Evolutionary conservation across 2,113 vertebrate genomes (phyloP), one percentile per base, ranked within the genome.

Genomic region (Chaetorhynchus papuensis): DNA sequence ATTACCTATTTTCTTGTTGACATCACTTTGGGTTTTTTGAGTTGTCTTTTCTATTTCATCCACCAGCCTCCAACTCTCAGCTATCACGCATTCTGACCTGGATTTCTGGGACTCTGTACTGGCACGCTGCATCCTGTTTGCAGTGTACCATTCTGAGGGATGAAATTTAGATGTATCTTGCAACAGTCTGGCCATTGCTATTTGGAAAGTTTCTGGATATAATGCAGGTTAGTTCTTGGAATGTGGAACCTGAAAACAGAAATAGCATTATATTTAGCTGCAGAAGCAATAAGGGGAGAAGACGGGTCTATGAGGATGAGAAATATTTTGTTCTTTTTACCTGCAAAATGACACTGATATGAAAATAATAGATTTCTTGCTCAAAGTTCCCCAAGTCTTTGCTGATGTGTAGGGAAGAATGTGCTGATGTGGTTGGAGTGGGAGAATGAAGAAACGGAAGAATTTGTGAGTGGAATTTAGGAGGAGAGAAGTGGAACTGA

Each of bases 1-100:
- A 80, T 97, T 97, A 99, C 99, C 98, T 45, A 99, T 97, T 79
- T 96, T 98, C 93, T 98, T 98, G 92, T 97, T 98, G 87, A 98
- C 98, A 37, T 99, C 98, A 6, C 97, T 98, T 77, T 98, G 99
- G 66, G 98, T 98, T 90, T 95, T 98, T 91, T 89, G 98, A n/a
- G 98, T 98, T 21, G 96, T 93, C 94, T 98, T 98, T 83, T 98
- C 98, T 35, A 97, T 97, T 77, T 99, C 98, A 18, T 98, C 95
- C 59, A 99, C 97, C 79, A 99, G 97, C 88, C 98, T 97, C 90
- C 71, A 97, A 60, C 98, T 99, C 91, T 99, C 98, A 27, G 97
- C 98, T 41, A 94, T 97, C 41, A 98, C 75, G 33, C 97, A 96
- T 90, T 99, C 98, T 0, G 99, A 99, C 42, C 95, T 97, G 37